Evolutionary conservation across 2,113 vertebrate species (phyloP).

Genomic region (Gymnogyps californianus): DNA sequence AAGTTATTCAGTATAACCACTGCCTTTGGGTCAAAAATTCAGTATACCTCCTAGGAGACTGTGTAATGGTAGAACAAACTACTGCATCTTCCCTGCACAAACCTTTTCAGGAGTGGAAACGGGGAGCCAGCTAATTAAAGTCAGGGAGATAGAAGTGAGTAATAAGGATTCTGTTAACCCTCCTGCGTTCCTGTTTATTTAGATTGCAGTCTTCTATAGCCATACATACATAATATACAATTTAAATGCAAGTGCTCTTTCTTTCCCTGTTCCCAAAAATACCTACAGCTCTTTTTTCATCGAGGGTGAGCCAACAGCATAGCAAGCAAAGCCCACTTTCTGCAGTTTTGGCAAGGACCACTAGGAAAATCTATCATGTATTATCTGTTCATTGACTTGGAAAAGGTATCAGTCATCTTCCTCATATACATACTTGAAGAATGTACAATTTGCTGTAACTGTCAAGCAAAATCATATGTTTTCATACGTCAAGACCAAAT

Average conservation of each 20-base stretch:
- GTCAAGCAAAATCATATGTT: neutral
- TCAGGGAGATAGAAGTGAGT: neutral
- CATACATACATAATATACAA: neutral
- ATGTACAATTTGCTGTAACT: neutral
- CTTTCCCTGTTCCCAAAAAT: neutral
- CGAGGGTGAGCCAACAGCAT: neutral
- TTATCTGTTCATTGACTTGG: conserved; percentile 28
- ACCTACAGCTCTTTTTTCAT: neutral
- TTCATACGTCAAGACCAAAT: neutral
- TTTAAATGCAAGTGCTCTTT: conserved; percentile 23
- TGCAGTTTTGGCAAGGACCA: neutral
- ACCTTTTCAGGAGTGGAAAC: neutral
- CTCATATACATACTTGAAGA: neutral
- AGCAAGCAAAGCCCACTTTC: neutral
- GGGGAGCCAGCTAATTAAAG: neutral
- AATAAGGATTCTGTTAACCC: neutral
- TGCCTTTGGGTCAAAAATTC: neutral
- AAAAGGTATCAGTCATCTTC: neutral
- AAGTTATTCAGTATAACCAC: neutral
- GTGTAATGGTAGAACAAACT: neutral
- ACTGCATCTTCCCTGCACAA: neutral
- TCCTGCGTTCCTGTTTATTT: neutral
- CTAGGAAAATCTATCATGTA: neutral
- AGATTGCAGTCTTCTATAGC: conserved; percentile 7
- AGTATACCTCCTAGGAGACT: neutral